Conservation (phyloP, 2,797 vertebrate species). For the Characodon lateralis region DNA sequence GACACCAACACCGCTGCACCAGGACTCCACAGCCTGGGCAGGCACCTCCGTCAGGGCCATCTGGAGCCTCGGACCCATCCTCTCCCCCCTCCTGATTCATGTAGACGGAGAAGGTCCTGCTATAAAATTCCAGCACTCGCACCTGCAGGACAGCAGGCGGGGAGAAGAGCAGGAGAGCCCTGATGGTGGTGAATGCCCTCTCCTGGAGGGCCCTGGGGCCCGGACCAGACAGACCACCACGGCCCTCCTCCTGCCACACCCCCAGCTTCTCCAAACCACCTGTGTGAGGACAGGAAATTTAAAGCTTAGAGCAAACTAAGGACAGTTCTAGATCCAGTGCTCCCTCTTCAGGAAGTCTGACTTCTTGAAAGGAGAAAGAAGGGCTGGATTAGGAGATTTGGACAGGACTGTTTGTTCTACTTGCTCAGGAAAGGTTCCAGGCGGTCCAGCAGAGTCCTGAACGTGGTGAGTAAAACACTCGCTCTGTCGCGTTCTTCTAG, state of each 20-base stretch:
- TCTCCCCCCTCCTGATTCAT: constrained; percentile 82
- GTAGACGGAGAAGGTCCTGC: constrained; percentile 90
- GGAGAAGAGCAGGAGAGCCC: constrained; percentile 91
- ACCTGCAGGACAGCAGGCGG: constrained; percentile 87
- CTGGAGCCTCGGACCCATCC: constrained; percentile 26
- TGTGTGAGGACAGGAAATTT: constrained; percentile 17
- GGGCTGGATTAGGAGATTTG: not conserved
- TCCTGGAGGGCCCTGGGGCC: constrained; percentile 83
- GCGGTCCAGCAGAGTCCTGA: constrained; percentile 83
- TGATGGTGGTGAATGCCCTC: constrained; percentile 89
- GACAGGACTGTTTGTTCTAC: constrained; percentile 3
- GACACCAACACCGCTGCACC: constrained; percentile 88
- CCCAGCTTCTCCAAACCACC: constrained; percentile 88
- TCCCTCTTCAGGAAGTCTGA: not conserved
- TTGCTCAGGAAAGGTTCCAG: constrained; percentile 88
- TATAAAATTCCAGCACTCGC: constrained; percentile 90
- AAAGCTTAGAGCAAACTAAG: not conserved
- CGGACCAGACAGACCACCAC: constrained; percentile 71
- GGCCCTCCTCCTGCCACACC: constrained; percentile 83
- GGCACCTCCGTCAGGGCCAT: constrained; percentile 29
- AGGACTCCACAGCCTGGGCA: constrained; percentile 85
- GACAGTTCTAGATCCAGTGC: not conserved
- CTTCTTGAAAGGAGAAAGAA: not conserved
- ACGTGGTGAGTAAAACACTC: constrained; percentile 84
- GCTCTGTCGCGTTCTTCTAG: constrained; percentile 84